Evolutionary conservation across 2,113 vertebrate species (phyloP).

Genomic region (Calidris pygmaea): DNA sequence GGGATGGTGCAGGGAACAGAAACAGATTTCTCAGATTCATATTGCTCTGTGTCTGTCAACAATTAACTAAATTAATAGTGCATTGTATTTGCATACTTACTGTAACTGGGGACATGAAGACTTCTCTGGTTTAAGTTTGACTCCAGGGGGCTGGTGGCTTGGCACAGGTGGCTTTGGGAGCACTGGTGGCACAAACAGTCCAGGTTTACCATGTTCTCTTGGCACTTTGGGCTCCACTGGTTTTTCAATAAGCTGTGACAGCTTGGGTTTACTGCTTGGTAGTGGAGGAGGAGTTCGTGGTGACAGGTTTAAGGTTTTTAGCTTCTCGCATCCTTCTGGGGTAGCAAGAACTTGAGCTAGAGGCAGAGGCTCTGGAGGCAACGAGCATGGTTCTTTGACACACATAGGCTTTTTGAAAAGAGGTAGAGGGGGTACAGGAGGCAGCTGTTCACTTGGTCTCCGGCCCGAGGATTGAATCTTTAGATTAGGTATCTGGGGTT

Average conservation of each 20-base stretch:
- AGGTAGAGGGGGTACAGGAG: constrained; percentile 16
- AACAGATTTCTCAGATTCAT: not conserved
- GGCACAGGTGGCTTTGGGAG: constrained; percentile 66
- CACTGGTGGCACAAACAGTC: constrained; percentile 38
- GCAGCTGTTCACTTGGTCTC: constrained; percentile 37
- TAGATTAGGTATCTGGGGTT: not conserved
- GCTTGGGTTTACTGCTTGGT: constrained; percentile 65
- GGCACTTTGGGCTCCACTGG: constrained; percentile 32
- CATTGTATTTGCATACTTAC: constrained; percentile 68
- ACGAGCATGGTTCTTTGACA: not conserved
- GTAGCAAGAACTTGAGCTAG: not conserved
- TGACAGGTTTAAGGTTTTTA: constrained; percentile 69
- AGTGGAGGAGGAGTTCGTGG: constrained; percentile 55
- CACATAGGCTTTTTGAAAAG: constrained; percentile 38
- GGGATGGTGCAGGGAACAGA: not conserved
- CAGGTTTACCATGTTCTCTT: constrained; percentile 35
- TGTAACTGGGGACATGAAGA: constrained; percentile 56
- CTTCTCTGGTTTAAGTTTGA: constrained; percentile 66
- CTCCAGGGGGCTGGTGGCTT: constrained; percentile 29
- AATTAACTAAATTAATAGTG: not conserved
- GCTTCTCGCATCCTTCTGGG: constrained; percentile 64
- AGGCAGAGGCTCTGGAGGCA: constrained; percentile 16
- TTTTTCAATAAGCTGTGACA: constrained; percentile 11
- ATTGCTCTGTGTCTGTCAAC: too few relatives aligned
- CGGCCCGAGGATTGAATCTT: not conserved